Evolutionary conservation across 2,113 vertebrate genomes (phyloP).

Genomic region (Chamaetylas fuelleborni): DNA sequence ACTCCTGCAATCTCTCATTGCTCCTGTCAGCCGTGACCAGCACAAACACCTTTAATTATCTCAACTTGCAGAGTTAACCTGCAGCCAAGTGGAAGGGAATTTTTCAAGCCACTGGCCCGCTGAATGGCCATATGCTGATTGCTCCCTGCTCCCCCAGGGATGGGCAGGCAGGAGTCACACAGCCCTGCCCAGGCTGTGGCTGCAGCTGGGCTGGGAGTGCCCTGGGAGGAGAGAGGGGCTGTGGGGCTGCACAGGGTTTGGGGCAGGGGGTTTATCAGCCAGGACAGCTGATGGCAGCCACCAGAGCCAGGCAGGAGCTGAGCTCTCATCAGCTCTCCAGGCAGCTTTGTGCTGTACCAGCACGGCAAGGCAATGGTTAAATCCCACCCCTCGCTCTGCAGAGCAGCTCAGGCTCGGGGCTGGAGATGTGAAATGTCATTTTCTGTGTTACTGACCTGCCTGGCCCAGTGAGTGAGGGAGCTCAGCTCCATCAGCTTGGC

Average conservation of each 20-base stretch:
- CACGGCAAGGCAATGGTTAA: not conserved
- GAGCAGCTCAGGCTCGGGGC: not conserved
- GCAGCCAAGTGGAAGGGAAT: not conserved
- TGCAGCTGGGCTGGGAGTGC: not conserved
- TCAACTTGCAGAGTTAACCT: not conserved
- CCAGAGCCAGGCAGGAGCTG: not conserved
- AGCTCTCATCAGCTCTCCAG: rapidly evolving
- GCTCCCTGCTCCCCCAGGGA: not conserved
- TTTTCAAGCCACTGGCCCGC: not conserved
- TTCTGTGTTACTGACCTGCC: not conserved
- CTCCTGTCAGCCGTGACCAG: not conserved
- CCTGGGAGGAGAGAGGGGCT: not conserved
- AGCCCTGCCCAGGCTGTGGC: not conserved
- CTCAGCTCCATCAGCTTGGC: not conserved
- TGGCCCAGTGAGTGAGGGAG: not conserved
- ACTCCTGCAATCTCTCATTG: not conserved
- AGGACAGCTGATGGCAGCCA: rapidly evolving
- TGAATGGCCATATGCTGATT: not conserved
- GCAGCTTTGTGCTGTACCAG: not conserved
- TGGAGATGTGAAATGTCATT: not conserved
- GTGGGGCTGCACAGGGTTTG: not conserved
- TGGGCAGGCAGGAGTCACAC: not conserved
- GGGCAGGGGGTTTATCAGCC: not conserved
- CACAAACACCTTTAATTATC: not conserved
- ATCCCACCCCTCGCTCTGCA: not conserved